Conservation (phyloP, 2,888 invertebrate species). For the Phortica okadai region DNA sequence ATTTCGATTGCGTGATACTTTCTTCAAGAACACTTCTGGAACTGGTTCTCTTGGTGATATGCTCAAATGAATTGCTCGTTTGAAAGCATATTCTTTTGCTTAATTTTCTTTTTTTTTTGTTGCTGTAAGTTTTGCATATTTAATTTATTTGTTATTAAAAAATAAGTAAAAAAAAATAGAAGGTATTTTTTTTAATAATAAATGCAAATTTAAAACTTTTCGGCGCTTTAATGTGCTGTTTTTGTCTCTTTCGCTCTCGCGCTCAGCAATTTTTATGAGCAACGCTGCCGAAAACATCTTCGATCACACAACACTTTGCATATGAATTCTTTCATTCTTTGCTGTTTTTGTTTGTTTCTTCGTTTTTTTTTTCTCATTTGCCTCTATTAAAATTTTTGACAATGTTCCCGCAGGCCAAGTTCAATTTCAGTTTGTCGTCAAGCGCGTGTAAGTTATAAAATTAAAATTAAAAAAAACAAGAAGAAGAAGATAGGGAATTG, state of each 20-base stretch:
- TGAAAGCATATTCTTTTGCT: too few species aligned
- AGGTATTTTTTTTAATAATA: neutral
- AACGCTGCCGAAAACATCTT: neutral
- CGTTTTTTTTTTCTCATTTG: neutral
- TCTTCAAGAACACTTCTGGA: neutral
- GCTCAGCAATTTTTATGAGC: conserved; percentile 1
- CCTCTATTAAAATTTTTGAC: neutral
- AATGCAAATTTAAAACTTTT: neutral
- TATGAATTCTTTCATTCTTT: neutral
- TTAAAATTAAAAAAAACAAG: too few species aligned
- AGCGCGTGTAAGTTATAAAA: neutral
- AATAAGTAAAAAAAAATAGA: neutral
- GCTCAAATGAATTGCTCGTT: neutral
- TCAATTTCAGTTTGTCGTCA: neutral
- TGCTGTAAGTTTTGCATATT: neutral
- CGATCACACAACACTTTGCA: conserved; percentile 1
- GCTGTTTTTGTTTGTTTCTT: neutral
- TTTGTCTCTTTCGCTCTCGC: neutral
- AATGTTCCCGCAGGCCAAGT: neutral
- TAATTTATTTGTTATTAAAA: neutral
- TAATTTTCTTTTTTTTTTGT: too few species aligned
- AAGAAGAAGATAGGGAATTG: too few species aligned
- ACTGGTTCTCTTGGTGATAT: neutral
- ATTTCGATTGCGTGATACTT: neutral
- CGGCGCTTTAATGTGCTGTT: neutral